Conservation (phyloP, 2,888 invertebrate genomes). For the Rhaphigaster nebulosa region DNA sequence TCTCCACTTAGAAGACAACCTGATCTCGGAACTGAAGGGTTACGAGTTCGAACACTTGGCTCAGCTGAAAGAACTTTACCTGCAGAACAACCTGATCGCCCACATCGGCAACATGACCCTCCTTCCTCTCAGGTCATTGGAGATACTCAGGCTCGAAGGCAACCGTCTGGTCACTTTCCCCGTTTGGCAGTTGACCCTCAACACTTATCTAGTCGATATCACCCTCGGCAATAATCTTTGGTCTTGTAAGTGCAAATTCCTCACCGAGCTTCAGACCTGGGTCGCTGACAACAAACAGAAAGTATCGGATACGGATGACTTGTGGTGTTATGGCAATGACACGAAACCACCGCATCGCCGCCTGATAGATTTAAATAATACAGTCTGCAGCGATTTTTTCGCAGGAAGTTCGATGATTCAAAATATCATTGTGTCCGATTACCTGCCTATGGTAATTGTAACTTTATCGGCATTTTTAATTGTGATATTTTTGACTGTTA, state of each 20-base stretch:
- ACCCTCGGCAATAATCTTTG: slow-evolving; percentile 88
- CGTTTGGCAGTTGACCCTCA: slow-evolving; percentile 81
- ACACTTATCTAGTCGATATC: slow-evolving; percentile 80
- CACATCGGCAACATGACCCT: slow-evolving; percentile 87
- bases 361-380: slow-evolving; percentile 86
- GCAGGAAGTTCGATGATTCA: slow-evolving; percentile 87
- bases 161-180: slow-evolving; percentile 86
- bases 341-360: slow-evolving; percentile 82
- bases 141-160: slow-evolving; percentile 85
- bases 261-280: slow-evolving; percentile 82
- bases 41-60: slow-evolving; percentile 87
- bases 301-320: slow-evolving; percentile 82
- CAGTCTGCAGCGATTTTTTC: slow-evolving; percentile 89
- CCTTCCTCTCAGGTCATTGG: slow-evolving; percentile 81
- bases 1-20: slow-evolving; percentile 89
- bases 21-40: slow-evolving; percentile 82
- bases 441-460: slow-evolving; percentile 86
- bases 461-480: slow-evolving; percentile 84
- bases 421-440: slow-evolving; percentile 85
- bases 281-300: slow-evolving; percentile 85
- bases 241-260: slow-evolving; percentile 92
- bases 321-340: slow-evolving; percentile 86
- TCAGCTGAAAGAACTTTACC: slow-evolving; percentile 83
- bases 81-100: slow-evolving; percentile 87
- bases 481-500: slow-evolving; percentile 81